Conservation (phyloP, 2,113 vertebrate species). For the Leptocoma aspasia region DNA sequence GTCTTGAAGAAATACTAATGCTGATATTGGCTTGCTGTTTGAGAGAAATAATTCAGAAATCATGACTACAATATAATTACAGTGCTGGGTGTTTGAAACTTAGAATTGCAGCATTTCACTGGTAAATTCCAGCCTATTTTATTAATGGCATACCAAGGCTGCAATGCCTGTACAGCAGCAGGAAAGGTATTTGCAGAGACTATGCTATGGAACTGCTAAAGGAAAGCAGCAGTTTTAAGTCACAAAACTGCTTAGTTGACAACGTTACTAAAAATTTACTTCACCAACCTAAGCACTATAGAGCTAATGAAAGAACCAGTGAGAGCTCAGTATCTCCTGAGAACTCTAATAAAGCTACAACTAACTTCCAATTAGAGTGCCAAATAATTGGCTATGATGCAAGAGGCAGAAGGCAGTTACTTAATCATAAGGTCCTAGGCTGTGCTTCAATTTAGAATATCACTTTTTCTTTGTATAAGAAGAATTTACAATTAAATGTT, state of each 20-base stretch:
- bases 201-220: background rate
- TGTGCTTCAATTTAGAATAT: background rate
- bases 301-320: background rate
- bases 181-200: background rate
- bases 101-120: background rate
- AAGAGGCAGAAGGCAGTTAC: conserved; percentile 22
- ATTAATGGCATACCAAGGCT: background rate
- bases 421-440: background rate
- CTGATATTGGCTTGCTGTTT: background rate
- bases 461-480: background rate
- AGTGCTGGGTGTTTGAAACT: background rate
- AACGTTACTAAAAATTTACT: background rate
- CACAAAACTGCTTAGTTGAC: background rate
- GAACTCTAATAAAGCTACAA: background rate
- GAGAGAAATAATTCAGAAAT: background rate
- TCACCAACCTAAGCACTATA: background rate
- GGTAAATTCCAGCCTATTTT: background rate
- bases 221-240: background rate
- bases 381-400: conserved; percentile 16
- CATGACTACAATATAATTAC: background rate
- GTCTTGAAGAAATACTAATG: background rate
- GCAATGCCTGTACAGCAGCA: background rate
- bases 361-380: background rate
- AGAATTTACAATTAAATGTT: background rate
- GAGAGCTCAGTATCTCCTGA: background rate